A percentile compares a stretch with the other conserved stretches of the same genome.
phyloP scores from a whole-genome alignment of 2,888 invertebrate species.

The Caenorhabditis parvicauda region DNA sequence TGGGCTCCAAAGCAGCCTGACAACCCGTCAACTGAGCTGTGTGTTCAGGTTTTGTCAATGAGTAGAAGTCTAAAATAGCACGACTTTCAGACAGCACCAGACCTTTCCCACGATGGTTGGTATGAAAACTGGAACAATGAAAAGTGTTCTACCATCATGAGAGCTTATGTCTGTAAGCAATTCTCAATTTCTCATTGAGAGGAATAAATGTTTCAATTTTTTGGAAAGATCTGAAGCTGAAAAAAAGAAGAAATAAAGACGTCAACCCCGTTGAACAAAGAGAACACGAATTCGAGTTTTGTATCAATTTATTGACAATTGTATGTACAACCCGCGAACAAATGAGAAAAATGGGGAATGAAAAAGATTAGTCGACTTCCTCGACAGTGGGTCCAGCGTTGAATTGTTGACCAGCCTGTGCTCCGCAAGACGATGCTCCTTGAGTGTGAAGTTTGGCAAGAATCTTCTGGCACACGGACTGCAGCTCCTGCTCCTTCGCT shows the following conservation, averaged over 20 bases:
- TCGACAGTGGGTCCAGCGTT: constrained; percentile 58
- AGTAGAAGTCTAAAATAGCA: too few relatives aligned
- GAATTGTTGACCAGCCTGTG: too few relatives aligned
- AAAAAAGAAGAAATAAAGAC: neutral
- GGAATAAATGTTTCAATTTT: neutral
- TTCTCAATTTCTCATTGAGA: constrained; percentile 10
- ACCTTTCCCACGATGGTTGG: constrained; percentile 29
- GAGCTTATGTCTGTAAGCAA: constrained; percentile 28
- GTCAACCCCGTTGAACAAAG: neutral
- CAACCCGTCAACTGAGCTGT: constrained; percentile 24
- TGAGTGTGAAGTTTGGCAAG: constrained; percentile 48
- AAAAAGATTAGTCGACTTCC: constrained; percentile 49
- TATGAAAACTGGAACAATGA: constrained; percentile 31
- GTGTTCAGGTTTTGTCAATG: constrained; percentile 14
- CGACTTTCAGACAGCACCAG: constrained; percentile 20
- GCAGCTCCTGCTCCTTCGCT: constrained; percentile 45
- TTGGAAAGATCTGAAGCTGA: neutral
- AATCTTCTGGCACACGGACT: constrained; percentile 39
- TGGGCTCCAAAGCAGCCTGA: constrained; percentile 34
- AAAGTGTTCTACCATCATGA: constrained; percentile 16
- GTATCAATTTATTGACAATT: neutral
- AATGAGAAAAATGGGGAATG: neutral
- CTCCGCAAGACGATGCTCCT: neutral
- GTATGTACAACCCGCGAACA: neutral
- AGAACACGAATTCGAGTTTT: too few relatives aligned